Conservation (phyloP, 2,113 vertebrate genomes). For the Capreolus pygargus region DNA sequence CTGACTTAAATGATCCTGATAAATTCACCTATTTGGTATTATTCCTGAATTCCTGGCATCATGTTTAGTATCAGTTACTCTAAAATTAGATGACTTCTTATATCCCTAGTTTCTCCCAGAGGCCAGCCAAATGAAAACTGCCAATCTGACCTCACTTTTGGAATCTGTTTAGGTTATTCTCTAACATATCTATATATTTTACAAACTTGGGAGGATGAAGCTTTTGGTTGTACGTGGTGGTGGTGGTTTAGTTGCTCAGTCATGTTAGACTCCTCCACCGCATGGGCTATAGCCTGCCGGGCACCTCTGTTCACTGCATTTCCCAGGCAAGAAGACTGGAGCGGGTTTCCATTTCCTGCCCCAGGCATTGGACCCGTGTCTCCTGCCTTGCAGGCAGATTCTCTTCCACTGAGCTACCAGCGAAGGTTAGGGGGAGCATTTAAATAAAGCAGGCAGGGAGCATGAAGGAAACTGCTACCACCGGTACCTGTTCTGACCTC, state of each 20-base stretch:
- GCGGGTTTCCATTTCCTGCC: background rate
- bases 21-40: background rate
- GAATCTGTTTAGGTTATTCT: background rate
- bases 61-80: background rate
- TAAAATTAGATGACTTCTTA: background rate
- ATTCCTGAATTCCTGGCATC: background rate
- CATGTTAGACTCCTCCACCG: background rate
- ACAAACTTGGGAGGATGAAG: background rate
- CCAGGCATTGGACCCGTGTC: accelerated
- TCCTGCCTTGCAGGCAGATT: background rate
- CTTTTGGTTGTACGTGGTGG: background rate
- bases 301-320: background rate
- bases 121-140: background rate
- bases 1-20: background rate
- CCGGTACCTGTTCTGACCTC: background rate
- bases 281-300: background rate
- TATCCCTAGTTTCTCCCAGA: background rate
- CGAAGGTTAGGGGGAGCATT: background rate
- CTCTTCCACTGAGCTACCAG: background rate
- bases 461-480: background rate
- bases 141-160: background rate
- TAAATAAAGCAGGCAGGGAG: background rate
- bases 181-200: background rate
- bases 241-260: background rate
- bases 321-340: background rate